Conservation (phyloP, 2,888 invertebrate species). For the Sclerodermus sp. region DNA sequence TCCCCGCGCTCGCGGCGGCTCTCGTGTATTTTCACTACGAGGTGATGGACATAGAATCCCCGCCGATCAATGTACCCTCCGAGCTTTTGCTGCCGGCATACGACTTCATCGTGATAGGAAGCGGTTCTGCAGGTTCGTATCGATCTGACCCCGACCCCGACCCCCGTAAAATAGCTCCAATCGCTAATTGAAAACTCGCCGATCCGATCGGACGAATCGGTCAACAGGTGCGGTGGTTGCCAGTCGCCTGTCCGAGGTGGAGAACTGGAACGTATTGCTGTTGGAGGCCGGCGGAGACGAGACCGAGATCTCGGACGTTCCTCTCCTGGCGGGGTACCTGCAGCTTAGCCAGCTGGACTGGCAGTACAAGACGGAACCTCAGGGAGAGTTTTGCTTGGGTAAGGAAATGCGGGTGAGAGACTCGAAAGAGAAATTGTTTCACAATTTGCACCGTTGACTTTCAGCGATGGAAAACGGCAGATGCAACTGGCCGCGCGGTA, state of each 20-base stretch:
- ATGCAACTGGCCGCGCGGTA: slow-evolving; percentile 91
- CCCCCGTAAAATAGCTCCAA: too few species aligned
- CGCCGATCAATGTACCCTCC: slow-evolving; percentile 72
- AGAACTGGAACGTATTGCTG: slow-evolving; percentile 77
- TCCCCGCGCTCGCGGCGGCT: slow-evolving; percentile 81
- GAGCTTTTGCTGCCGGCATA: slow-evolving; percentile 69
- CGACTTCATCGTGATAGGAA: slow-evolving; percentile 85
- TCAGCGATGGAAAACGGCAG: slow-evolving; percentile 80
- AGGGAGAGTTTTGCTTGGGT: slow-evolving; percentile 81
- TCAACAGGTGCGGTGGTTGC: slow-evolving; percentile 77
- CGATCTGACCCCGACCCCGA: too few species aligned
- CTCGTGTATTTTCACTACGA: slow-evolving; percentile 87
- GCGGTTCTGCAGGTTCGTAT: slow-evolving; percentile 77
- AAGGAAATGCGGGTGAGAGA: slow-evolving; percentile 23
- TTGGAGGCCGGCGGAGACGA: slow-evolving; percentile 89
- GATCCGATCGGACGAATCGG: too few species aligned
- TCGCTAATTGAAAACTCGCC: neutral
- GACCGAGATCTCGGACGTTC: slow-evolving; percentile 88
- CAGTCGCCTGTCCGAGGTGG: slow-evolving; percentile 77
- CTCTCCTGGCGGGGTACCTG: slow-evolving; percentile 82
- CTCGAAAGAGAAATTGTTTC: neutral
- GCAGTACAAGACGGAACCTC: slow-evolving; percentile 91
- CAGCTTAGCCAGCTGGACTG: slow-evolving; percentile 87
- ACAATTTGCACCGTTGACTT: slow-evolving; percentile 4
- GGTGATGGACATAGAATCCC: slow-evolving; percentile 79